phyloP scores from a whole-genome alignment of 2,113 vertebrate genomes.

The Lophochroa leadbeateri region DNA sequence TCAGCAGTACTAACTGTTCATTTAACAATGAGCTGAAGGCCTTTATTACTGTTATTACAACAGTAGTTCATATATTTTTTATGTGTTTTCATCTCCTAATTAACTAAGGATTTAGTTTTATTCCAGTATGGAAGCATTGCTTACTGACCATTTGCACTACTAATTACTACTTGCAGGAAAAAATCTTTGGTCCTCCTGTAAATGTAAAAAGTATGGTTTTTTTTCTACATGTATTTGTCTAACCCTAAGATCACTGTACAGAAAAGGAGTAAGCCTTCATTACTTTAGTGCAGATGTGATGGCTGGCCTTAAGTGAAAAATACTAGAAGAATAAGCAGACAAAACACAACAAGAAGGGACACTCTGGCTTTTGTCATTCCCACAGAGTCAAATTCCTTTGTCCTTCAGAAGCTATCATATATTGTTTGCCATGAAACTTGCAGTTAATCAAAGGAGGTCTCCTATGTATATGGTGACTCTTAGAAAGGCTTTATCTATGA shows the following conservation, averaged over 20 bases:
- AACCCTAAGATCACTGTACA: not conserved
- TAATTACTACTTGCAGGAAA: not conserved
- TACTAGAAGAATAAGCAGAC: not conserved
- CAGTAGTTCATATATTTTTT: not conserved
- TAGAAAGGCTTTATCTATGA: not conserved
- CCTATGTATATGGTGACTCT: not conserved
- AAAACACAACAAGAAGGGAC: not conserved
- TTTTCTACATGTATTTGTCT: not conserved
- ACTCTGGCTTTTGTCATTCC: not conserved
- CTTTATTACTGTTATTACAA: constrained; percentile 1
- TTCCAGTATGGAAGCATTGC: not conserved
- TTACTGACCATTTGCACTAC: not conserved
- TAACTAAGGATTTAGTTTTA: constrained; percentile 17
- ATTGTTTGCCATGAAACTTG: not conserved
- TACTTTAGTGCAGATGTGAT: not conserved
- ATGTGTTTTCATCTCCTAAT: constrained; percentile 4
- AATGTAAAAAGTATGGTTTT: not conserved
- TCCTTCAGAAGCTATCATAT: not conserved
- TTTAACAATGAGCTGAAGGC: constrained; percentile 14
- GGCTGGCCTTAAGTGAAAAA: not conserved
- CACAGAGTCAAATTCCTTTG: not conserved
- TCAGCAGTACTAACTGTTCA: constrained; percentile 31
- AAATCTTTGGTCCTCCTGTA: not conserved
- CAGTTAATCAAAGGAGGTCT: not conserved
- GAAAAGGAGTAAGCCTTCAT: not conserved